Conservation (phyloP, 2,888 invertebrate genomes). For the Agrotis segetum region DNA sequence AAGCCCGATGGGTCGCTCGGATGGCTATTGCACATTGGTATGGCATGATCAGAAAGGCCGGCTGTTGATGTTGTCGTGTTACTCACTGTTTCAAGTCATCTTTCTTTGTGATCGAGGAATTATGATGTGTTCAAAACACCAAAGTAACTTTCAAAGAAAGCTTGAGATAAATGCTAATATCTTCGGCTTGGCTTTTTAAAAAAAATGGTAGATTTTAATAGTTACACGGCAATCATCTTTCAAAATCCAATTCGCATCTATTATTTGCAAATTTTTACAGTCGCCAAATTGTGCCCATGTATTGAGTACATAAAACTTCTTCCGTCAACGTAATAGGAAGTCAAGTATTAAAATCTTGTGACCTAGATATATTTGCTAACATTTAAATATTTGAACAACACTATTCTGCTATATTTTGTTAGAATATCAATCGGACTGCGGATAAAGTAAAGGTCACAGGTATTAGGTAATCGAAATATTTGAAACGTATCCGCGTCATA, state of each 20-base stretch:
- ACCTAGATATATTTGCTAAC: conserved; percentile 29
- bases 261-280: conserved; percentile 51
- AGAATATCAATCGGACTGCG: conserved; percentile 30
- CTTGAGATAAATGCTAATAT: neutral
- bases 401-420: conserved; percentile 26
- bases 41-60: conserved; percentile 39
- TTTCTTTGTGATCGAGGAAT: neutral
- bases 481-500: conserved; percentile 39
- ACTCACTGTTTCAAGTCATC: conserved; percentile 1
- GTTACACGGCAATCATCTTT: conserved; percentile 52
- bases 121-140: neutral
- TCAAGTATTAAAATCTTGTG: conserved; percentile 30
- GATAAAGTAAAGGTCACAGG: conserved; percentile 36
- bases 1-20: neutral
- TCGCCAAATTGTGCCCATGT: conserved; percentile 32
- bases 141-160: neutral
- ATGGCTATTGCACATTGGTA: conserved; percentile 1
- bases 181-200: neutral
- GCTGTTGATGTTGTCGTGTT: conserved; percentile 43
- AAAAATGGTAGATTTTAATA: conserved; percentile 11
- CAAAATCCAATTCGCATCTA: conserved; percentile 31
- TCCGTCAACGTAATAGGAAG: conserved; percentile 20
- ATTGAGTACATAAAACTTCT: conserved; percentile 26
- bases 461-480: conserved; percentile 28
- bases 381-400: conserved; percentile 14